Base-by-base conservation (phyloP, 1,140 invertebrate genomes). In the Pseudomyrmex sp. region DNA sequence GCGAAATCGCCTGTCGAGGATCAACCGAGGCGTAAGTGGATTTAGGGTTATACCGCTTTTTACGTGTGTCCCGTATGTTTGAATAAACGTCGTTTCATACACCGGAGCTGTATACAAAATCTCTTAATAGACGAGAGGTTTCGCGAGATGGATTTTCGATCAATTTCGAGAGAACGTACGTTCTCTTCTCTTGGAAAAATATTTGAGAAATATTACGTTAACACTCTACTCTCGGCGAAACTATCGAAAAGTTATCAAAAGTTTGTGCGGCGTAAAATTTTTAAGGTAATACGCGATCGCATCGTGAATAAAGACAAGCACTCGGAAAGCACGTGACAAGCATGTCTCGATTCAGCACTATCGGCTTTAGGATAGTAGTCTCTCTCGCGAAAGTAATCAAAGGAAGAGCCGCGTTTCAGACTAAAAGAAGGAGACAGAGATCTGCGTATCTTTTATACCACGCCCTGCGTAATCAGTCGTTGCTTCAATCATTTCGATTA, bases 1-100 rank as follows among this genome's bases (percentile, higher is more conserved):
- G 80, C 84, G 59, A 90, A 90, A 87, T 88, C 72, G 59, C 65
- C 35, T 80, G 63, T 58, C 15, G 52, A 44, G 26, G 20, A 85
- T 54, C 62, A 79, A 12, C 35, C 35, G 62, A 66, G 48, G 2
- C 46, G 46, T 79, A 52, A 90, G 63, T 15, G 76, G 77, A 44
- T 88, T 77, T 62, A 83, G 44, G 44, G 18, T 20, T 26, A 20
- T n/a, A 0, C 44, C 15, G 12, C 10, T 58, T 26, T 35, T 26
- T 35, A 26, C 15, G 9, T 15, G 15, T 13, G 3, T 54, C 9
- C 23, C 13, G 9, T 15, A 2, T 35, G 35, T 35, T 82, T 9
- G 18, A 23, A 12, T 18, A n/a, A n/a, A n/a, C 15, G 20, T 8
- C 3, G 23, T 20, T 20, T 3, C 35, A 0, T 35, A 4, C 26